Percentiles rank a stretch among this genome's conserved stretches.
These are phyloP conservation scores for Grapholita molesta DNA, from an alignment of 1,140 invertebrate species.

Conservation along the genomic window DNA sequence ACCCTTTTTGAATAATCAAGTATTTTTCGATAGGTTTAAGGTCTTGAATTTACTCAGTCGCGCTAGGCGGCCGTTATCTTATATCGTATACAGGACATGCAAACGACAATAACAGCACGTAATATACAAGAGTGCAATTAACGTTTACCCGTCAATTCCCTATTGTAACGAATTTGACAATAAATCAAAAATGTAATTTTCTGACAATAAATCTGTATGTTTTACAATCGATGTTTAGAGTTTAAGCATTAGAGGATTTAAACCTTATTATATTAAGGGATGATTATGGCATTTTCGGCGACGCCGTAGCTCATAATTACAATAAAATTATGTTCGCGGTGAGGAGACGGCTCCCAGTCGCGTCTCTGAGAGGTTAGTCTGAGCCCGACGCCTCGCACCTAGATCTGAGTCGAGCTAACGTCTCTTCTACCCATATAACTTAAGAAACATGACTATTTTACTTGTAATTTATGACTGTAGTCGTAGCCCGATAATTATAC, in stretches of 20 bases:
- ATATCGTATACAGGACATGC: constrained; percentile 18
- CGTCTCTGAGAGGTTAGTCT: constrained; percentile 31
- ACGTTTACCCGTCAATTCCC: constrained; percentile 17
- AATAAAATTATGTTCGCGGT: neutral
- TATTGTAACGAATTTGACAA: constrained; percentile 17
- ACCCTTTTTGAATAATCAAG: constrained; percentile 53
- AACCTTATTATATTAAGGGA: neutral
- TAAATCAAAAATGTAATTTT: neutral
- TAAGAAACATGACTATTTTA: constrained; percentile 11
- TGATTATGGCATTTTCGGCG: neutral
- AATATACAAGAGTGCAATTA: constrained; percentile 8
- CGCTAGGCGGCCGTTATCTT: constrained; percentile 1
- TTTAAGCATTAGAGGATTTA: constrained; percentile 4
- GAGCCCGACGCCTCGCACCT: constrained; percentile 37
- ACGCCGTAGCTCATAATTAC: neutral
- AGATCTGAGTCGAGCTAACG: neutral
- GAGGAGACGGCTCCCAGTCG: too few relatives aligned
- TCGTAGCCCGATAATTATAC: neutral
- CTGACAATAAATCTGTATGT: constrained; percentile 20
- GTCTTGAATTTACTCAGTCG: constrained; percentile 27
- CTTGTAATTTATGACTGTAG: neutral
- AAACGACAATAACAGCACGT: constrained; percentile 14
- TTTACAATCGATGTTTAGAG: constrained; percentile 18
- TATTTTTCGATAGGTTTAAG: constrained; percentile 66
- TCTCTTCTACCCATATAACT: neutral